phyloP scores from a whole-genome alignment of 2,113 vertebrate species.

The Lipotes vexillifer region DNA sequence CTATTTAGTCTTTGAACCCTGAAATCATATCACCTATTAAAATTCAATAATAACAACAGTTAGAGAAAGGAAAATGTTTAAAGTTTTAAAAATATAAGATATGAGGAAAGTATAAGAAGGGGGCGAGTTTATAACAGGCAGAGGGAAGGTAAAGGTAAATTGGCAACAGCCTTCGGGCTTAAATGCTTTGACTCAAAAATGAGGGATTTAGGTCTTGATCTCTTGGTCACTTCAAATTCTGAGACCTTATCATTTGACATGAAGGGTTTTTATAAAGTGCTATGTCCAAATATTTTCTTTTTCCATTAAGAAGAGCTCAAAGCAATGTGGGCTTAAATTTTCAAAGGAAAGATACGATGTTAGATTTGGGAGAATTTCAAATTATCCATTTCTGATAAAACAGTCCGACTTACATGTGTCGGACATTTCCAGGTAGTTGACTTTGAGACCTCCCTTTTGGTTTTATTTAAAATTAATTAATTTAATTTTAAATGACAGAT shows the following conservation, averaged over 20 bases:
- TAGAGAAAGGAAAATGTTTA: background rate
- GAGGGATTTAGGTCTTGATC: background rate
- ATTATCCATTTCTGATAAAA: background rate
- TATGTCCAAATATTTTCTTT: background rate
- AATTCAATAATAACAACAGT: background rate
- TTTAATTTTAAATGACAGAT: background rate
- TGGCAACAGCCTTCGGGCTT: background rate
- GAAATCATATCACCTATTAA: background rate
- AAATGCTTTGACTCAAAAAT: background rate
- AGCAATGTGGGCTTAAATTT: background rate
- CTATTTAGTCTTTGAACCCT: background rate
- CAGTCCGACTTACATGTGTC: background rate
- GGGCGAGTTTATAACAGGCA: background rate
- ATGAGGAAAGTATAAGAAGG: background rate
- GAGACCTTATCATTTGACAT: background rate
- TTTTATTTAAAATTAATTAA: background rate
- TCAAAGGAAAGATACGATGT: background rate
- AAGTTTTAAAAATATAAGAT: background rate
- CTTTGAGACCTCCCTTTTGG: background rate
- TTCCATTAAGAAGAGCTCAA: background rate
- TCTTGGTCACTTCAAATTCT: background rate
- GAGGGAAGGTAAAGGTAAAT: background rate
- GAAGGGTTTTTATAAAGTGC: background rate
- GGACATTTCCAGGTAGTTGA: background rate
- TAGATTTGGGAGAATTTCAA: background rate